These are phyloP conservation scores for Phocides pigmalion DNA, from an alignment of 1,140 invertebrate genomes.

Conservation along the genomic window DNA sequence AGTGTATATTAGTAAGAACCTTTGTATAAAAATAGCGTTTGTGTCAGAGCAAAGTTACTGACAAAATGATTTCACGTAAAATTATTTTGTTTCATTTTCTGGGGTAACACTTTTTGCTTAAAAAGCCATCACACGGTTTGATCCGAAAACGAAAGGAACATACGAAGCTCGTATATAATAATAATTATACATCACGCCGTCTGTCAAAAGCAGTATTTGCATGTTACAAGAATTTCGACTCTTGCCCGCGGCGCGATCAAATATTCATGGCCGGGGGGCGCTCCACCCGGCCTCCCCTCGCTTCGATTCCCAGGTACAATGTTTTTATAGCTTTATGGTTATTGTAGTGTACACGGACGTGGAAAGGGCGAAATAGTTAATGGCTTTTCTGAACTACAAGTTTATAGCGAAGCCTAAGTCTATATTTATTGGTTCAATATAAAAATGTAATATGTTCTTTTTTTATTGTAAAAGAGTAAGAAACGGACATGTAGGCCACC, in stretches of 20 bases:
- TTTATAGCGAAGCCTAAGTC: not conserved
- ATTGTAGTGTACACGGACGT: constrained; percentile 17
- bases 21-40: no score
- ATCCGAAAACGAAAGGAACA: no score
- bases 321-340: constrained; percentile 29
- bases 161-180: not conserved
- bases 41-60: no score
- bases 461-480: no score
- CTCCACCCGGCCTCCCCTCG: constrained; percentile 42
- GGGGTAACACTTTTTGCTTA: no score
- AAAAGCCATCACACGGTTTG: no score
- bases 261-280: constrained; percentile 58
- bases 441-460: no score
- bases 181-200: constrained; percentile 12
- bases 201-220: constrained; percentile 34
- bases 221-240: constrained; percentile 44
- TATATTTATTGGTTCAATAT: no score
- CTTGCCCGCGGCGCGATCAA: constrained; percentile 50
- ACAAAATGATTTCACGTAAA: no score
- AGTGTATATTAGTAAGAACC: no score
- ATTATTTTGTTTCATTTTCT: no score
- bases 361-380: constrained; percentile 15
- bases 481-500: no score
- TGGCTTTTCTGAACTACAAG: constrained; percentile 16
- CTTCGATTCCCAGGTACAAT: constrained; percentile 21